Percentiles rank a stretch among this genome's conserved stretches.
phyloP scores from a whole-genome alignment of 1,140 invertebrate species.

The Conus betulinus region DNA sequence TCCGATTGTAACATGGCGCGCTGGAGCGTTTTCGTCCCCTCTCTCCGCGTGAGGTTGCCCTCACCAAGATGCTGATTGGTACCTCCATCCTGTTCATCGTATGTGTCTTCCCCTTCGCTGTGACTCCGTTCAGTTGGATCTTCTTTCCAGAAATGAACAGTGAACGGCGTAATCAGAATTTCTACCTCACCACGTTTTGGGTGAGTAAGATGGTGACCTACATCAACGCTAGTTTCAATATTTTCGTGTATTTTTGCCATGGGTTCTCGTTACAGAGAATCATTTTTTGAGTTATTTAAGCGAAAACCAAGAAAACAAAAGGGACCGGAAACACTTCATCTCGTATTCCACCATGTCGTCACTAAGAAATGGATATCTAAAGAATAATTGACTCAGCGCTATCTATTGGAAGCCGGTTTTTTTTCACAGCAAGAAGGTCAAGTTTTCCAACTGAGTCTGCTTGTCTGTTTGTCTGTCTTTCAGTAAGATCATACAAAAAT shows the following conservation, averaged over 20 bases:
- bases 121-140: neutral
- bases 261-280: conserved; percentile 1
- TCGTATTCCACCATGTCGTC: too few relatives aligned
- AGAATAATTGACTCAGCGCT: too few relatives aligned
- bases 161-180: neutral
- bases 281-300: neutral
- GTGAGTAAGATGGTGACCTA: neutral
- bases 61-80: conserved; percentile 14
- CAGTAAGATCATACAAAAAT: too few relatives aligned
- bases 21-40: neutral
- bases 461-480: too few relatives aligned
- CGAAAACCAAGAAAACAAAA: neutral
- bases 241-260: conserved; percentile 7
- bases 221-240: neutral
- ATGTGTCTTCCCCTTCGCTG: neutral
- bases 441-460: too few relatives aligned
- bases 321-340: too few relatives aligned
- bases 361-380: too few relatives aligned
- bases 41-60: conserved; percentile 8
- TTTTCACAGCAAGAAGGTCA: too few relatives aligned
- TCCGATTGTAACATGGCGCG: neutral
- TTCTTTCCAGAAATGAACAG: conserved; percentile 4
- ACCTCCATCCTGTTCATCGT: conserved; percentile 8
- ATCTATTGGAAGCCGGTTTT: too few relatives aligned
- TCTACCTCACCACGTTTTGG: neutral